A percentile compares a stretch with the other conserved stretches of the same genome.
These are phyloP conservation scores for Lithobius niger DNA, from an alignment of 1,140 invertebrate species.

Conservation along the genomic window DNA sequence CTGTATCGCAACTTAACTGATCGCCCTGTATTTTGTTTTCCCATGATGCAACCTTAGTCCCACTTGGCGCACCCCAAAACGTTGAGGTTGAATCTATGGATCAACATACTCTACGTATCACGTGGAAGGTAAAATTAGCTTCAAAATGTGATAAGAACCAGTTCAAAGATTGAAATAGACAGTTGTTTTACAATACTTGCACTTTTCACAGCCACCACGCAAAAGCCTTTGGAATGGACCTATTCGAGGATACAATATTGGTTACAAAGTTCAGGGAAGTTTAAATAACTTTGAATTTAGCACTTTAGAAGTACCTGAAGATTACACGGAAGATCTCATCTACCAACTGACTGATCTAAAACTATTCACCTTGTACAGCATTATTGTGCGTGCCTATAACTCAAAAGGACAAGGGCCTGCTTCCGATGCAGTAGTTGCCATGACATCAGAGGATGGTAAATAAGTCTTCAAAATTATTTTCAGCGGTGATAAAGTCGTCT, in stretches of 20 bases:
- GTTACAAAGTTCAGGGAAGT: constrained; percentile 32
- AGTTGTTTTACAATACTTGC: background rate
- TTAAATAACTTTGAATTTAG: constrained; percentile 22
- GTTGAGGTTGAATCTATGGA: background rate
- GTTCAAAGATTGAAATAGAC: background rate
- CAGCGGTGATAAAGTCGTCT: no score
- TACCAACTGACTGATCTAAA: constrained; percentile 57
- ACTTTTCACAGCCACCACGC: constrained; percentile 49
- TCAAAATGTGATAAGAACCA: background rate
- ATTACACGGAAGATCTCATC: constrained; percentile 21
- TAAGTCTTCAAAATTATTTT: no score
- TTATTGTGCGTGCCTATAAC: constrained; percentile 91
- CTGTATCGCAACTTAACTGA: no score
- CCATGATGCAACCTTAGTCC: no score
- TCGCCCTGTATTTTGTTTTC: no score
- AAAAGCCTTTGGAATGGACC: constrained; percentile 84
- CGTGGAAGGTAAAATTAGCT: background rate
- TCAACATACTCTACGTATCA: background rate
- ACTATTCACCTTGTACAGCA: constrained; percentile 86
- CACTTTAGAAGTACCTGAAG: constrained; percentile 20
- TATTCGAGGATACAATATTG: constrained; percentile 69
- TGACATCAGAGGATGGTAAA: constrained; percentile 63
- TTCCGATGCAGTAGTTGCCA: constrained; percentile 69
- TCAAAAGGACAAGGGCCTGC: constrained; percentile 82
- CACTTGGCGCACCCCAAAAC: background rate